Base-by-base conservation (phyloP, 2,888 invertebrate genomes). In the Thera obeliscata region DNA sequence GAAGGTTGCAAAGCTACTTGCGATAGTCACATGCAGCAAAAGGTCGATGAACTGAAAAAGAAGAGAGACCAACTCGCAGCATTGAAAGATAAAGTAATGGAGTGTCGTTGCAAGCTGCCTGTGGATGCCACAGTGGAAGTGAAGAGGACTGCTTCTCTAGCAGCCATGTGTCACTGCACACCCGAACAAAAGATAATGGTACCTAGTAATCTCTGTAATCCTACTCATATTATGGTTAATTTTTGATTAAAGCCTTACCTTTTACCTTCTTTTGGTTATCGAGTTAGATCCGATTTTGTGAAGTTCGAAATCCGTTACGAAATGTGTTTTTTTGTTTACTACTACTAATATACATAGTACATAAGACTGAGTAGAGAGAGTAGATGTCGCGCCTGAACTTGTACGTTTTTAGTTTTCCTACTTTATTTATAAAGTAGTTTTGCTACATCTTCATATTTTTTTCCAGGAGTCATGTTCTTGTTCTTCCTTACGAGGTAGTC, bases 391-490 rank as follows among this genome's bases (percentile, higher is more conserved):
- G 22, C 0, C 22, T 22, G 22, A 22, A 22, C 22, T 22, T 22
- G 22, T 22, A 22, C 22, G 22, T 22, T 22, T 22, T 22, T 22
- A 22, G 22, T 22, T 22, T 22, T 22, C 22, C 22, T 22, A n/a
- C 48, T 11, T 2, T 7, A 9, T 7, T 35, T 55, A 12, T 64
- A 66, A 66, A 49, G n/a, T 33, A 22, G 22, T 22, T 22, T 22
- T 69, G 57, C 58, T 35, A 12, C 41, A 6, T 41, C 41, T 7
- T 41, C 41, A 7, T 9, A 52, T 11, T 46, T 46, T 61, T 35
- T 83, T 79, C 56, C 72, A 93, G 93, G 85, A 87, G 2, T 76
- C 86, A 1, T 93, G 93, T 78, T 93, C 92, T 0, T 93, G 93
- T 67, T 86, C 88, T 0, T 91, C 93, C 0, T 54, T 93, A 56